Evolutionary conservation across 2,113 vertebrate species (phyloP).

Genomic region (Hiodon alosoides): DNA sequence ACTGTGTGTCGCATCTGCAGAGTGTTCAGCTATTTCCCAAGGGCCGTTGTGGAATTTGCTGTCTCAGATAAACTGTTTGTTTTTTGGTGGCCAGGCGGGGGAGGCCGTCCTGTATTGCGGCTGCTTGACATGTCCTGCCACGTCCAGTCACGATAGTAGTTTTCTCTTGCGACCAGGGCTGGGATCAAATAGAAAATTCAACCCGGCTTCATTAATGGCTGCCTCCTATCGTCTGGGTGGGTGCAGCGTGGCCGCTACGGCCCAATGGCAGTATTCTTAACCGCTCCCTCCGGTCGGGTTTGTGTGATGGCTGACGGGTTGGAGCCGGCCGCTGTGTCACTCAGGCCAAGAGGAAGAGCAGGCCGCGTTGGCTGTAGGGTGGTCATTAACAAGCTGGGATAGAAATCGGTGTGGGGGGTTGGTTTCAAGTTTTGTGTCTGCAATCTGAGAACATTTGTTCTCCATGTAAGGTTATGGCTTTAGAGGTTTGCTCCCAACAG

Average conservation of each 20-base stretch:
- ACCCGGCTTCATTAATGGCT: no score
- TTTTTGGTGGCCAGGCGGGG: neutral
- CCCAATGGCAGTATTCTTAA: no score
- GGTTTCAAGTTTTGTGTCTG: neutral
- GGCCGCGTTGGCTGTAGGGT: neutral
- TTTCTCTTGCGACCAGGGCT: no score
- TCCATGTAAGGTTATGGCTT: neutral
- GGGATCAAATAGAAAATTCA: no score
- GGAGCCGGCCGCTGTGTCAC: no score
- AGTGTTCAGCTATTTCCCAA: neutral
- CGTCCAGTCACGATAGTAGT: no score
- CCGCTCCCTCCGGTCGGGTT: no score
- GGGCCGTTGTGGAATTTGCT: conserved; percentile 1
- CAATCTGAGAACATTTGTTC: conserved; percentile 14
- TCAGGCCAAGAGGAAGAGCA: neutral
- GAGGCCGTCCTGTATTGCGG: neutral
- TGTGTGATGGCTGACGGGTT: no score
- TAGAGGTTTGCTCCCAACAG: conserved; percentile 27
- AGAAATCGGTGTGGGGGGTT: neutral
- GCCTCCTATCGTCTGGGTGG: no score
- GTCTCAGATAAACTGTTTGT: neutral
- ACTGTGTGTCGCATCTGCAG: neutral
- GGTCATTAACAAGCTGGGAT: neutral
- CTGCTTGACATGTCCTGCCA: no score
- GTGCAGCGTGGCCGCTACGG: no score